phyloP scores from a whole-genome alignment of 2,888 invertebrate genomes.

The Acrocyrtus sp. region DNA sequence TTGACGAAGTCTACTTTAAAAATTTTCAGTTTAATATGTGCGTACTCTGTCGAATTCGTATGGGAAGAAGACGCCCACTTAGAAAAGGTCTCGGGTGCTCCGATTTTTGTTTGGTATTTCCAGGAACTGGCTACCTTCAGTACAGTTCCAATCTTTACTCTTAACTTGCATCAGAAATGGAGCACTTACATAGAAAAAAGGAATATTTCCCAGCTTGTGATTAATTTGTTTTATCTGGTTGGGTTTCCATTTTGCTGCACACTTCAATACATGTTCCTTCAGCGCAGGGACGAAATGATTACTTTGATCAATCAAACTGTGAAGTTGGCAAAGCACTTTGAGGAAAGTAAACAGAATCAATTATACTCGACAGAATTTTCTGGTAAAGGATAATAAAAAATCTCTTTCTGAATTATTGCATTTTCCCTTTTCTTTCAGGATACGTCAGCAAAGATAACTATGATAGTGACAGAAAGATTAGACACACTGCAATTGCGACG shows the following conservation, averaged over 20 bases:
- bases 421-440: too few relatives aligned
- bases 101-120: constrained; percentile 20
- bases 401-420: too few relatives aligned
- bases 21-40: too few relatives aligned
- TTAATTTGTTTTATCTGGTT: background rate
- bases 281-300: background rate
- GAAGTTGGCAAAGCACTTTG: background rate
- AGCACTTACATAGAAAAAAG: background rate
- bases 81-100: too few relatives aligned
- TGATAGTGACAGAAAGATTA: background rate
- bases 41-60: too few relatives aligned
- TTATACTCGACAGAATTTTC: too few relatives aligned
- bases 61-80: too few relatives aligned
- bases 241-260: constrained; percentile 1
- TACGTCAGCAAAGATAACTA: background rate
- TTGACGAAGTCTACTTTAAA: too few relatives aligned
- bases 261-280: background rate
- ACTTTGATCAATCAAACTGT: background rate
- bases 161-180: background rate
- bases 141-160: background rate
- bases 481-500: background rate
- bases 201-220: background rate
- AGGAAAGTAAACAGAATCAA: constrained; percentile 6
- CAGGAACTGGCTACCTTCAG: background rate
- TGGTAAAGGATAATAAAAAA: too few relatives aligned